Base-by-base conservation (phyloP, 2,797 vertebrate genomes). In the Melanogrammus aeglefinus region DNA sequence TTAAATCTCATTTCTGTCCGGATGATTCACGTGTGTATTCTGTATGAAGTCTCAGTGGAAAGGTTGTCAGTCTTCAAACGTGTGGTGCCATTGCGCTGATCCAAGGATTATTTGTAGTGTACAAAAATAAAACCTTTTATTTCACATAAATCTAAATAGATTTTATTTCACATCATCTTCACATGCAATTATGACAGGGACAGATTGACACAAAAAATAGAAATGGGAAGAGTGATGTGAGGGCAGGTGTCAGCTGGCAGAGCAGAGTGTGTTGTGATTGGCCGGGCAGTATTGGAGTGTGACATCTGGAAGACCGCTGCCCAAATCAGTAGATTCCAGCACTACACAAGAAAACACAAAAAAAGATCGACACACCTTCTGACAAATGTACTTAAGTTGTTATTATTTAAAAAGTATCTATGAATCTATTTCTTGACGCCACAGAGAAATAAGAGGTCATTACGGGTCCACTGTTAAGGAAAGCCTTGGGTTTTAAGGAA, bases 221-320 rank as follows among this genome's bases (percentile, higher is more conserved):
- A 33, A 33, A 33, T 33, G 31, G 31, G 31, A 31, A 31, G 31
- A 31, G 31, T 31, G 31, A 31, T 31, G 10, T 2, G 18, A 18
- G 0, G 35, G 24, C 29, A 18, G 9, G 1, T 35, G 44, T 83
- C 77, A 94, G 93, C 90, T 91, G 75, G 93, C 92, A 3, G 93
- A 94, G 88, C 94, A 94, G 83, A 93, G 85, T 74, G 85, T 87
- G 9, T 85, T 81, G 1, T 88, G 91, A 76, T 94, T 91, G 1
- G 86, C 85, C 69, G 85, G 86, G 47, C 94, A 94, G 88, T 88
- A 91, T 27, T 93, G 91, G 86, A 79, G 88, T 24, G 91, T 93
- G 87, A 93, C 94, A 6, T 93, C 92, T 10, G 92, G 89, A 1
- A 79, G 88, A 79, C 94, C 94, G 71, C 47, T 84, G 79, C 92